phyloP scores from a whole-genome alignment of 2,113 vertebrate genomes.

The Phalacrocorax pelagicus region DNA sequence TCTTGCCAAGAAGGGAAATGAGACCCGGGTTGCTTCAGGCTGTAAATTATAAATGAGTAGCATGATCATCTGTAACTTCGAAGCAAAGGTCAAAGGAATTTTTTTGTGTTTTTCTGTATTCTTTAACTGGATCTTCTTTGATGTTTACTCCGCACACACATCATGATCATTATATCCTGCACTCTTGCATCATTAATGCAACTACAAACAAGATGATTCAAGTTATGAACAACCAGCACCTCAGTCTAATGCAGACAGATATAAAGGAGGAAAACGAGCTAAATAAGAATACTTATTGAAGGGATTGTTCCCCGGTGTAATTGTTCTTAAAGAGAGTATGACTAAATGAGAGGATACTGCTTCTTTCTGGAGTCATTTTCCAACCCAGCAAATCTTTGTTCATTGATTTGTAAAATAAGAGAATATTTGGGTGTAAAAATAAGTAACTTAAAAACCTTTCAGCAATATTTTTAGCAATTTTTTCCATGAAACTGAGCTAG shows the following conservation, averaged over 20 bases:
- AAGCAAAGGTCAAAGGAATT: conserved; percentile 48
- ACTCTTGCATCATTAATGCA: conserved; percentile 51
- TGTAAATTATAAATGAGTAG: conserved; percentile 62
- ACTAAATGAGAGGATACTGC: background rate
- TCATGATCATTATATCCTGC: background rate
- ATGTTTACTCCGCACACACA: conserved; percentile 43
- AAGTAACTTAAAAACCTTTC: background rate
- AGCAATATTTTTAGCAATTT: too few species aligned
- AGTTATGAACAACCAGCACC: conserved; percentile 12
- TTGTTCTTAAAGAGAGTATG: background rate
- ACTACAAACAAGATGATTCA: background rate
- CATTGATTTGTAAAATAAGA: background rate
- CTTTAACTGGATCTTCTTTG: conserved; percentile 58
- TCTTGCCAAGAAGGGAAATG: background rate
- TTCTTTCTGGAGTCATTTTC: background rate
- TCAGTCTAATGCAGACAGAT: background rate
- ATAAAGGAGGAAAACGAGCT: conserved; percentile 2
- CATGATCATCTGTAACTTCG: background rate
- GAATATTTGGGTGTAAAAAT: background rate
- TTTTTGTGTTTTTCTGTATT: background rate
- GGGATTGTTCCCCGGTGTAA: conserved; percentile 20
- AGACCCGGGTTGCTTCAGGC: conserved; percentile 9
- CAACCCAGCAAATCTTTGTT: background rate
- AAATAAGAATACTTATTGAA: conserved; percentile 43
- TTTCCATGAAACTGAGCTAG: background rate